Evolutionary conservation across 2,888 invertebrate species (phyloP).

Genomic region (Augiades crinisus): DNA sequence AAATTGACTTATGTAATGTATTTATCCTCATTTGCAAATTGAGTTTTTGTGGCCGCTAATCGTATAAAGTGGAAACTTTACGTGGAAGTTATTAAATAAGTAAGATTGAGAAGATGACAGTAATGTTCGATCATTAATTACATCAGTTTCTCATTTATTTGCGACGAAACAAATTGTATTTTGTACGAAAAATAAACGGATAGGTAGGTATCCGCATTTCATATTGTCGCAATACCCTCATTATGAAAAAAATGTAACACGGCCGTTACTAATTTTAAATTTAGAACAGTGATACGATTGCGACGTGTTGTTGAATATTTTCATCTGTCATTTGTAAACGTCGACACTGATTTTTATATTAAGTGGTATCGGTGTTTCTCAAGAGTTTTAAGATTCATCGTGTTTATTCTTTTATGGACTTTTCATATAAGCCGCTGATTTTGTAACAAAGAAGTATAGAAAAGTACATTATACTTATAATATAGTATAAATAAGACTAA

Average conservation of each 20-base stretch:
- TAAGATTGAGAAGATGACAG: slow-evolving; percentile 5
- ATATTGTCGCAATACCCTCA: slow-evolving; percentile 38
- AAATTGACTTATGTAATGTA: slow-evolving; percentile 4
- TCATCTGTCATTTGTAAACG: slow-evolving; percentile 56
- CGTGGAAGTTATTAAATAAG: background rate
- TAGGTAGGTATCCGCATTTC: slow-evolving; percentile 4
- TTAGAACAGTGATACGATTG: slow-evolving; percentile 61
- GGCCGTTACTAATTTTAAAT: slow-evolving; percentile 66
- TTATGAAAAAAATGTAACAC: slow-evolving; percentile 62
- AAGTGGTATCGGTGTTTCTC: background rate
- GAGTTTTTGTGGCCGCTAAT: background rate
- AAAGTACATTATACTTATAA: too few species aligned
- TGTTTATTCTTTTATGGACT: too few species aligned
- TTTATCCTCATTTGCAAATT: slow-evolving; percentile 4
- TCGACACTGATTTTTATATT: slow-evolving; percentile 61
- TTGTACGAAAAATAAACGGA: too few species aligned
- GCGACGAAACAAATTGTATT: too few species aligned
- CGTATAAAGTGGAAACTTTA: too few species aligned
- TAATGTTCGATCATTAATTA: background rate
- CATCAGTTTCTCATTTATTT: too few species aligned
- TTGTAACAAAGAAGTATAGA: too few species aligned
- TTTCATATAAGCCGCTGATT: too few species aligned
- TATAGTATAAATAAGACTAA: too few species aligned
- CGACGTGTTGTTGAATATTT: slow-evolving; percentile 51
- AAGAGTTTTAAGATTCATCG: too few species aligned